A percentile compares a stretch with the other conserved stretches of the same genome.
phyloP scores from a whole-genome alignment of 2,113 vertebrate species.

The Menura novaehollandiae region DNA sequence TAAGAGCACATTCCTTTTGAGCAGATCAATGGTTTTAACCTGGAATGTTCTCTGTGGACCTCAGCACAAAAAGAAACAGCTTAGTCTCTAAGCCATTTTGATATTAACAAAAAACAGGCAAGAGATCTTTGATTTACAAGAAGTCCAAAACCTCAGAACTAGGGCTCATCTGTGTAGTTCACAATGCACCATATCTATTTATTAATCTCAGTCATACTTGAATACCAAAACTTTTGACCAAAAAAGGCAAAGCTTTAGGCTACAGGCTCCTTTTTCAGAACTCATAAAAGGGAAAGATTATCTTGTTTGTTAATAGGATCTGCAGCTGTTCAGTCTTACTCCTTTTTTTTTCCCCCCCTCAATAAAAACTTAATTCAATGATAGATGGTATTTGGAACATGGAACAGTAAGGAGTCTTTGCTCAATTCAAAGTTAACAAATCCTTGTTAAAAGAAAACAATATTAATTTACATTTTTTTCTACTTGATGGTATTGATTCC shows the following conservation, averaged over 20 bases:
- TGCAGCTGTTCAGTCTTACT: not conserved
- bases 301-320: not conserved
- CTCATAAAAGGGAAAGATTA: not conserved
- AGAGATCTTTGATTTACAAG: not conserved
- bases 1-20: not conserved
- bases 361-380: not conserved
- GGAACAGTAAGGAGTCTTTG: not conserved
- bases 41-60: not conserved
- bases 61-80: not conserved
- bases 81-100: not conserved
- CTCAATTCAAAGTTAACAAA: not conserved
- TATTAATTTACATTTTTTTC: not conserved
- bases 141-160: not conserved
- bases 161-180: not conserved
- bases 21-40: not conserved
- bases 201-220: not conserved
- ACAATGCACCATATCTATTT: not conserved
- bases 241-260: not conserved
- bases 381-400: not conserved
- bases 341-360: not conserved
- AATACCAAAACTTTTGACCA: not conserved
- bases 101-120: not conserved
- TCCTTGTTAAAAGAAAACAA: not conserved
- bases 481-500: not conserved
- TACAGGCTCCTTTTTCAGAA: not conserved